Percentiles rank a stretch among this genome's conserved stretches.
Evolutionary conservation across 2,113 vertebrate genomes (phyloP).

Genomic region (Amphilophus citrinellus): DNA sequence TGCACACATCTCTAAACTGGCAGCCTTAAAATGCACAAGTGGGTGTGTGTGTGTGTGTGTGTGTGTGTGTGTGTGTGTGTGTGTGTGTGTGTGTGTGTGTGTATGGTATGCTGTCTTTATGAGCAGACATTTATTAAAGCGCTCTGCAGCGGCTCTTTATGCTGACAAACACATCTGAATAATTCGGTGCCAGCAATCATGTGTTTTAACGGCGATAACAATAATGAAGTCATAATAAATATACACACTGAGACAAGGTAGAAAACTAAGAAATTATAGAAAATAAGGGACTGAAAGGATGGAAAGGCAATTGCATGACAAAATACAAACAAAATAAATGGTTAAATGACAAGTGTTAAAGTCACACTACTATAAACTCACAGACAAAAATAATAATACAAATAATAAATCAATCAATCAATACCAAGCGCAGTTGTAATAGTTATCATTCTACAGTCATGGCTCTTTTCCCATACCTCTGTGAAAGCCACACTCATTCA

Average conservation of each 20-base stretch:
- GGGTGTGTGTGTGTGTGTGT: not conserved
- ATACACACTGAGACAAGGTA: not conserved
- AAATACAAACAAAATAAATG: not conserved
- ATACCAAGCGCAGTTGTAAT: not conserved
- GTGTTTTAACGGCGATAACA: not conserved
- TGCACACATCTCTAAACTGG: constrained; percentile 40
- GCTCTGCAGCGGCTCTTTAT: constrained; percentile 14
- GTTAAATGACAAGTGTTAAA: not conserved
- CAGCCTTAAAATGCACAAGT: constrained; percentile 3
- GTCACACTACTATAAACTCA: not conserved
- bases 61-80: constrained; percentile 14
- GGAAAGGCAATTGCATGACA: not conserved
- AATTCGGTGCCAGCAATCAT: not conserved
- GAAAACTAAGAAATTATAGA: not conserved
- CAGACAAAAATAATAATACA: not conserved
- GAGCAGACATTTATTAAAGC: constrained; percentile 53
- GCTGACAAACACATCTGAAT: constrained; percentile 43
- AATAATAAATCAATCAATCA: too few relatives aligned
- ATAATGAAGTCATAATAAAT: not conserved
- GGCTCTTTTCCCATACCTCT: not conserved
- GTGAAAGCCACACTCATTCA: constrained; percentile 15
- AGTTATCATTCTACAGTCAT: not conserved
- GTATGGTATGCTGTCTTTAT: not conserved
- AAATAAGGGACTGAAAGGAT: not conserved
- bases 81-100: constrained; percentile 22